These are phyloP conservation scores for Stegodyphus dumicola DNA, from an alignment of 1,140 invertebrate genomes.

Conservation along the genomic window DNA sequence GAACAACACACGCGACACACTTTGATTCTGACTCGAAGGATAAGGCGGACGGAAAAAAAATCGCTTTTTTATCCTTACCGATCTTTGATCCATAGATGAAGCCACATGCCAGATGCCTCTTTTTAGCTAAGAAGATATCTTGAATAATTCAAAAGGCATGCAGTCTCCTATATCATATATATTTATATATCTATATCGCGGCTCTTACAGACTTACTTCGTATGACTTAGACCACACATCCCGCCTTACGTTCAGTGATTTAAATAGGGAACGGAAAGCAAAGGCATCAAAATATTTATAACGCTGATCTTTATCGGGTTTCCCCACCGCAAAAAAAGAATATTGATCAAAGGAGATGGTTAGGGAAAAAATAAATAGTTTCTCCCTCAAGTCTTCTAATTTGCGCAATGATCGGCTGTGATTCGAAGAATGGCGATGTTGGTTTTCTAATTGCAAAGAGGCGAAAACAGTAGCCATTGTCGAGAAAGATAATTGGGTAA, in stretches of 20 bases:
- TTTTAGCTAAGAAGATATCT: slow-evolving; percentile 32
- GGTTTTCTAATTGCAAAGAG: slow-evolving; percentile 14
- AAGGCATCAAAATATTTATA: no score
- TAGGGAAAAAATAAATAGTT: background rate
- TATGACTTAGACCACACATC: no score
- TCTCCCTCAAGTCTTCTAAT: slow-evolving; percentile 20
- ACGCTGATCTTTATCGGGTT: no score
- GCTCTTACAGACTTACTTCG: no score
- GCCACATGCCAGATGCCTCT: slow-evolving; percentile 36
- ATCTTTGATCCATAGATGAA: slow-evolving; percentile 46
- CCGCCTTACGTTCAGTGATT: no score
- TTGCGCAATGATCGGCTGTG: slow-evolving; percentile 11
- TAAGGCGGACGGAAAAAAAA: slow-evolving; percentile 14
- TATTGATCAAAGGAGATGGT: slow-evolving; percentile 21
- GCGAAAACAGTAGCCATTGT: background rate
- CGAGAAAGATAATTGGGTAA: no score
- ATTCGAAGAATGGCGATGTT: background rate
- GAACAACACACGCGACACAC: background rate
- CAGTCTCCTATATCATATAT: slow-evolving; percentile 24
- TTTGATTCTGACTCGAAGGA: slow-evolving; percentile 9
- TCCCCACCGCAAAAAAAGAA: background rate
- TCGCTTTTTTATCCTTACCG: slow-evolving; percentile 31
- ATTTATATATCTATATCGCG: slow-evolving; percentile 21
- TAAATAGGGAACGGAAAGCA: no score
- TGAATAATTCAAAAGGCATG: slow-evolving; percentile 52